phyloP scores from a whole-genome alignment of 1,140 invertebrate genomes.

The Protaetia brevitarsis region DNA sequence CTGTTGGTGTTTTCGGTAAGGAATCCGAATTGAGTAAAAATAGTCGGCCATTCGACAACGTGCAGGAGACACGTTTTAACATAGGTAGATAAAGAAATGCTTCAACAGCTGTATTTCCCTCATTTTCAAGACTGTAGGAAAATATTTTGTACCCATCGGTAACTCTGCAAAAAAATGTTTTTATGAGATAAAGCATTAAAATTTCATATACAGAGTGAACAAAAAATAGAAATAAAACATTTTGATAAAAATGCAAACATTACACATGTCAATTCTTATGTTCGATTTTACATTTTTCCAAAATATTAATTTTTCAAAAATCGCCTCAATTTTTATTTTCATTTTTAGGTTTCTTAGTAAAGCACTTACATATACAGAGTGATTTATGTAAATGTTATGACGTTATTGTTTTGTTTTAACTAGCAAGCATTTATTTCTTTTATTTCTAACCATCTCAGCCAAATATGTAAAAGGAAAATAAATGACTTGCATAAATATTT shows the following conservation, averaged over 20 bases:
- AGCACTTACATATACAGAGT: no score
- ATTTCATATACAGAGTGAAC: background rate
- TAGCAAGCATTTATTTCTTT: no score
- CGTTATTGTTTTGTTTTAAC: no score
- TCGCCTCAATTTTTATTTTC: no score
- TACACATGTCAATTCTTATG: background rate
- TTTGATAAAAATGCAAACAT: slow-evolving; percentile 18
- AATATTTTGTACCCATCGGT: slow-evolving; percentile 57
- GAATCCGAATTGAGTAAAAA: slow-evolving; percentile 66
- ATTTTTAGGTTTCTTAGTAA: no score
- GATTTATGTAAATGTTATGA: no score
- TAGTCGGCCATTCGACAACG: slow-evolving; percentile 69
- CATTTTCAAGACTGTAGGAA: slow-evolving; percentile 56
- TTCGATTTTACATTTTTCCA: no score
- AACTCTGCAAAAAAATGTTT: slow-evolving; percentile 45
- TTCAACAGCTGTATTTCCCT: slow-evolving; percentile 57
- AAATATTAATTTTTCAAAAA: no score
- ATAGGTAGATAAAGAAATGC: slow-evolving; percentile 62
- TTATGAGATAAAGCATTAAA: background rate
- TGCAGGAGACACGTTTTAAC: slow-evolving; percentile 68
- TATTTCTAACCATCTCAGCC: no score
- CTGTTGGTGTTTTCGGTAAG: slow-evolving; percentile 59
- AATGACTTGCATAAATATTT: no score
- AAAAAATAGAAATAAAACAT: slow-evolving; percentile 12
- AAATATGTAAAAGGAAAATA: no score